Evolutionary conservation across 2,888 invertebrate species (phyloP).

Genomic region (Abrostola triplasia): DNA sequence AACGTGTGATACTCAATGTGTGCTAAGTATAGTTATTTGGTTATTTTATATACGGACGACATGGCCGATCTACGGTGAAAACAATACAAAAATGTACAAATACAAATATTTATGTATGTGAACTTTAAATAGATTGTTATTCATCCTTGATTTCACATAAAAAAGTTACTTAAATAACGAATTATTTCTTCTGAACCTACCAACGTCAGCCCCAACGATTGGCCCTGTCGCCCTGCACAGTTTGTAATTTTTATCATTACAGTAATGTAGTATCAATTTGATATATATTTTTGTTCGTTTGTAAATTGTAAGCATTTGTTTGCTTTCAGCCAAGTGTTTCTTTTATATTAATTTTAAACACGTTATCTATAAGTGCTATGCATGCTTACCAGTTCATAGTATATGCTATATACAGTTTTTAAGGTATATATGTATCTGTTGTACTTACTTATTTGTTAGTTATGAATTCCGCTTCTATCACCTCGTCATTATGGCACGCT

Average conservation of each 20-base stretch:
- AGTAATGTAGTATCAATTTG: slow-evolving; percentile 55
- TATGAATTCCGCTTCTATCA: slow-evolving; percentile 78
- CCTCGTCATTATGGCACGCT: slow-evolving; percentile 85
- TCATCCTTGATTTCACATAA: neutral
- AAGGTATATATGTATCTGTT: slow-evolving; percentile 84
- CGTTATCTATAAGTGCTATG: slow-evolving; percentile 80
- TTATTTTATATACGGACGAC: slow-evolving; percentile 44
- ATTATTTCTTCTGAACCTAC: neutral
- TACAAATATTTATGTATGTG: too few relatives aligned
- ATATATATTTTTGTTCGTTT: slow-evolving; percentile 69
- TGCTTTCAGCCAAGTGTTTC: slow-evolving; percentile 82
- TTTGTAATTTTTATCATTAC: slow-evolving; percentile 48
- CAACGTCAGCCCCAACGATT: slow-evolving; percentile 8
- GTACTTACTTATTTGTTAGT: slow-evolving; percentile 87
- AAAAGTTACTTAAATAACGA: neutral
- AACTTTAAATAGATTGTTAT: too few relatives aligned
- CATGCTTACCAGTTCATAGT: slow-evolving; percentile 88
- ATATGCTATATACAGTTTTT: slow-evolving; percentile 81
- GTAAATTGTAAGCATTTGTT: slow-evolving; percentile 89
- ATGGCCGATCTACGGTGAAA: slow-evolving; percentile 26
- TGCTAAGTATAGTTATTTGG: slow-evolving; percentile 67
- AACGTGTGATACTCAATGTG: slow-evolving; percentile 73
- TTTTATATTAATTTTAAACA: slow-evolving; percentile 59
- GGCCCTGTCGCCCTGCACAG: slow-evolving; percentile 24
- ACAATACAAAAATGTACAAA: too few relatives aligned